Evolutionary conservation across 2,797 vertebrate species (phyloP).

Genomic region (Mus spretus): DNA sequence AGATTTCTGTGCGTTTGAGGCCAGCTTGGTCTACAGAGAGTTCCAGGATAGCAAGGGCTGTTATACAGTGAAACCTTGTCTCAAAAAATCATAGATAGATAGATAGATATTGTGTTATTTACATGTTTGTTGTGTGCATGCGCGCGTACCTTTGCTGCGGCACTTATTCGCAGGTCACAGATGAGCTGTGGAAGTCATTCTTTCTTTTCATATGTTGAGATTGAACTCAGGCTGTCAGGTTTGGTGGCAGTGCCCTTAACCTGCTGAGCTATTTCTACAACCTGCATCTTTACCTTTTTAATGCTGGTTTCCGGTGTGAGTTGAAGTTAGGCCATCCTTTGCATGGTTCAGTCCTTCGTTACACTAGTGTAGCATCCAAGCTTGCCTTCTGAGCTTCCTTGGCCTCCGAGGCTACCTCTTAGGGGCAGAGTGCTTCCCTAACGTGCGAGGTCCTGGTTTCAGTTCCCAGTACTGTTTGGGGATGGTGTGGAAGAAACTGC

Average conservation of each 20-base stretch:
- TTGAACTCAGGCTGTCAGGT: neutral
- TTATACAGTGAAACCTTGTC: neutral
- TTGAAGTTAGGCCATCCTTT: neutral
- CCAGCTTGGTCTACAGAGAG: too few relatives aligned
- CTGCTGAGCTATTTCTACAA: neutral
- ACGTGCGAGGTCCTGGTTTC: neutral
- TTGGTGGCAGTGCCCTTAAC: neutral
- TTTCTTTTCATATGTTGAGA: neutral
- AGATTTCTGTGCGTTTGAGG: too few relatives aligned
- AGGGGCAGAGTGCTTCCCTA: neutral
- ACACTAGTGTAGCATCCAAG: neutral
- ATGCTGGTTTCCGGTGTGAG: conserved; percentile 11
- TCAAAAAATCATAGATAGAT: neutral
- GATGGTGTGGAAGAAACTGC: neutral
- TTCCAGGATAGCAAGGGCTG: neutral
- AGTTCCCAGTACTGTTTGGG: neutral
- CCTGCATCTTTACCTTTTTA: neutral
- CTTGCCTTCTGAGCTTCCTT: neutral
- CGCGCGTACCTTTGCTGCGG: neutral
- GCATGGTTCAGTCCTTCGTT: neutral
- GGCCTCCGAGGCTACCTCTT: neutral
- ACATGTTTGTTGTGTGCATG: neutral
- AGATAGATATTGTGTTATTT: neutral
- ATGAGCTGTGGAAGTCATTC: neutral
- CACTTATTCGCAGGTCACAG: neutral